Evolutionary conservation across 2,113 vertebrate genomes (phyloP).

Genomic region (Elachura formosa): DNA sequence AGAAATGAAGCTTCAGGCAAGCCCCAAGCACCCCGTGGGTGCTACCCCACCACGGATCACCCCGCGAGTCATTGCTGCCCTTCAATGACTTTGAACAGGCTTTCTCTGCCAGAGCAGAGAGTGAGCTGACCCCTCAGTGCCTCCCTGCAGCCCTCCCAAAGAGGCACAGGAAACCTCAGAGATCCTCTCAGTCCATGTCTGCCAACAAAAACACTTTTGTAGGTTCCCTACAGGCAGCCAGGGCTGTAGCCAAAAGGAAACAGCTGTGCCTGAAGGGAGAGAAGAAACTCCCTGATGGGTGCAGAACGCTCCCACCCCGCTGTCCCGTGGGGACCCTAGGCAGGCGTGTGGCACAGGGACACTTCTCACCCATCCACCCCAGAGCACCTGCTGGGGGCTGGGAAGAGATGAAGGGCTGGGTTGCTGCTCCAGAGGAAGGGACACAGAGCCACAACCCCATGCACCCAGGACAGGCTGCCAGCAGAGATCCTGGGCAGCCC

Average conservation of each 20-base stretch:
- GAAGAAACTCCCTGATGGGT: not conserved
- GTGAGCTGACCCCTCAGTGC: not conserved
- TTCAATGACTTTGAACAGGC: not conserved
- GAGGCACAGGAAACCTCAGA: not conserved
- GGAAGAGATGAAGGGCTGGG: not conserved
- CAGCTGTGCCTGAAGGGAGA: not conserved
- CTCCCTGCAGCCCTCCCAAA: not conserved
- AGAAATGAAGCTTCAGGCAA: not conserved
- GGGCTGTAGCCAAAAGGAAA: not conserved
- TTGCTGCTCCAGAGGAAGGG: rapidly evolving
- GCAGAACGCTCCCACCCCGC: rapidly evolving
- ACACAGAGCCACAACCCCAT: not conserved
- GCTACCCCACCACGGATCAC: rapidly evolving
- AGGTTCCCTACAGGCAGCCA: not conserved
- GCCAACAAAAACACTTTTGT: not conserved
- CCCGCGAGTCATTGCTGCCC: rapidly evolving
- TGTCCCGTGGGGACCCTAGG: rapidly evolving
- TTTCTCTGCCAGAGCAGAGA: not conserved
- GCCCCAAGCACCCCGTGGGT: not conserved
- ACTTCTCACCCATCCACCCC: not conserved
- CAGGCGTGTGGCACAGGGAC: rapidly evolving
- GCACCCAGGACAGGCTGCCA: not conserved
- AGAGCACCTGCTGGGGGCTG: not conserved
- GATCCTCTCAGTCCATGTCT: not conserved
- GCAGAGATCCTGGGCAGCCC: not conserved